These are phyloP conservation scores for Patella caerulea DNA, from an alignment of 2,888 invertebrate species.

Conservation along the genomic window DNA sequence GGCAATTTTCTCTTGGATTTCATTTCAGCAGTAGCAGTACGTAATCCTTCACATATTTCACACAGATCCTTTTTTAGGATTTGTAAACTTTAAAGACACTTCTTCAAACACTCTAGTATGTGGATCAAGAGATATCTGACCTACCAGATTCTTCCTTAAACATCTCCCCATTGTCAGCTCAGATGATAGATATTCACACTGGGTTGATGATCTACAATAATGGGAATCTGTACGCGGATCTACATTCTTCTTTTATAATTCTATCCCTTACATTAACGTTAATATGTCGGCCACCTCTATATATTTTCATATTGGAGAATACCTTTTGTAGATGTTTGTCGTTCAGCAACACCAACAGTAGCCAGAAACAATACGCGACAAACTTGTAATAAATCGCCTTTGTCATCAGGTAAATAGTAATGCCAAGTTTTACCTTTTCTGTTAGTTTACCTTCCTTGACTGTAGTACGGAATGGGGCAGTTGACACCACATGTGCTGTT, in stretches of 20 bases:
- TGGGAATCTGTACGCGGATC: neutral
- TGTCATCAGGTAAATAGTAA: neutral
- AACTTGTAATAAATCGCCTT: neutral
- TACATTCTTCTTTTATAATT: neutral
- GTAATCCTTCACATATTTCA: neutral
- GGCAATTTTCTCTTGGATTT: neutral
- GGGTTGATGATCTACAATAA: slow-evolving; percentile 4
- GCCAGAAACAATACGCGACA: slow-evolving; percentile 2
- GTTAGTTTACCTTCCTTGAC: too few relatives aligned
- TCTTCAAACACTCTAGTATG: neutral
- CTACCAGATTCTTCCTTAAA: slow-evolving; percentile 1
- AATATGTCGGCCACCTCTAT: slow-evolving; percentile 6
- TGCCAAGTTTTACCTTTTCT: too few relatives aligned
- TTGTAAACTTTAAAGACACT: neutral
- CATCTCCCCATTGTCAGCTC: neutral
- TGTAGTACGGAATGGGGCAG: too few relatives aligned
- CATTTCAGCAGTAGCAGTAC: neutral
- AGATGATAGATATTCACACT: neutral
- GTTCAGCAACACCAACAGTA: neutral
- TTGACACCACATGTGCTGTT: too few relatives aligned
- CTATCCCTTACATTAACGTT: neutral
- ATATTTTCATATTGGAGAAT: neutral
- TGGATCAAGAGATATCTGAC: neutral
- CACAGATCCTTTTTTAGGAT: neutral
- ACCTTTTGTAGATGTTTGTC: neutral